phyloP scores from a whole-genome alignment of 2,888 invertebrate species.

The Chironomus riparius region DNA sequence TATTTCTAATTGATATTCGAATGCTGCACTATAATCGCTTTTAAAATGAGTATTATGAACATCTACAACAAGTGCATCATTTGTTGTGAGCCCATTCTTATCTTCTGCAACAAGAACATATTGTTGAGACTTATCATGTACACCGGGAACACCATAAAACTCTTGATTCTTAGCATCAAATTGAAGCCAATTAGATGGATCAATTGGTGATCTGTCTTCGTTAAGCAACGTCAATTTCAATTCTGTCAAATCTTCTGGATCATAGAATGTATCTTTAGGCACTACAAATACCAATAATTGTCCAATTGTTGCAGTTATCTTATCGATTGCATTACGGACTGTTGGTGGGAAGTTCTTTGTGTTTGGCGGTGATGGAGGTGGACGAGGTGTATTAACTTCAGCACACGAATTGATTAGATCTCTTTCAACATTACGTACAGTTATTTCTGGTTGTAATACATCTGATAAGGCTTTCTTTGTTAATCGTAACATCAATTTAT shows the following conservation, averaged over 20 bases:
- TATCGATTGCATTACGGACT: constrained; percentile 70
- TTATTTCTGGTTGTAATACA: constrained; percentile 56
- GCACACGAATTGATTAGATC: constrained; percentile 62
- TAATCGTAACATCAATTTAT: constrained; percentile 48
- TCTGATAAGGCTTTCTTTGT: constrained; percentile 44
- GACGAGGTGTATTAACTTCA: constrained; percentile 43
- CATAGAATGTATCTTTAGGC: constrained; percentile 82
- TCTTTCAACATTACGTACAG: constrained; percentile 55
- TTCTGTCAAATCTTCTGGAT: constrained; percentile 74
- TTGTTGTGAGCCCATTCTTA: constrained; percentile 61
- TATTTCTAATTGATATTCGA: constrained; percentile 68
- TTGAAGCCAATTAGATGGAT: constrained; percentile 71
- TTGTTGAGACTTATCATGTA: constrained; percentile 48
- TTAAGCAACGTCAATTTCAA: constrained; percentile 65
- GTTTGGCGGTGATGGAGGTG: constrained; percentile 47
- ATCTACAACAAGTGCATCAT: constrained; percentile 69
- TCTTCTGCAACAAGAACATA: constrained; percentile 56
- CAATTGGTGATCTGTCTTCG: constrained; percentile 58
- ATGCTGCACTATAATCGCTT: constrained; percentile 61
- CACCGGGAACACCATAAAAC: constrained; percentile 76
- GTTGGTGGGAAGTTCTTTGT: constrained; percentile 63
- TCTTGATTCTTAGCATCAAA: constrained; percentile 82
- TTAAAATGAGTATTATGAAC: constrained; percentile 54
- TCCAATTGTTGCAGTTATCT: constrained; percentile 72
- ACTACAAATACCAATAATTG: constrained; percentile 72